These are phyloP conservation scores for Cherax destructor DNA, from an alignment of 1,140 invertebrate species.

Conservation along the genomic window DNA sequence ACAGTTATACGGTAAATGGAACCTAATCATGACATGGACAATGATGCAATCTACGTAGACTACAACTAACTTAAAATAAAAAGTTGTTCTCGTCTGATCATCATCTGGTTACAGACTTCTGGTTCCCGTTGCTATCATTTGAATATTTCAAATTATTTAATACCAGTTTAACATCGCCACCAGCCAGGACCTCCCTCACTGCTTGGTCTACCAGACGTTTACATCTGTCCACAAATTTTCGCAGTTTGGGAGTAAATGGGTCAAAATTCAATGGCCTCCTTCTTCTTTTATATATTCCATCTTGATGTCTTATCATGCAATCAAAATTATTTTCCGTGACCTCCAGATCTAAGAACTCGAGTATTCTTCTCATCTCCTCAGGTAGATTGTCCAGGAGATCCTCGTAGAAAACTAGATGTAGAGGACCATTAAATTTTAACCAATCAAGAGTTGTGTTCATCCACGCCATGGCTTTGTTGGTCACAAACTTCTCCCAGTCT, in stretches of 20 bases:
- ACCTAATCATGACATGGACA: background rate
- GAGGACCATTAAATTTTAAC: conserved; percentile 83
- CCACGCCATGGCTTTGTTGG: conserved; percentile 82
- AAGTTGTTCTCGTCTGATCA: conserved; percentile 12
- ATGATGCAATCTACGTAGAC: background rate
- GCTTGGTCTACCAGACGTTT: conserved; percentile 60
- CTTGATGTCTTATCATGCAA: conserved; percentile 75
- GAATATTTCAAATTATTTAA: conserved; percentile 39
- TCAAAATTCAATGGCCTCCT: conserved; percentile 82
- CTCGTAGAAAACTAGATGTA: conserved; percentile 84
- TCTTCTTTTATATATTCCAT: conserved; percentile 84
- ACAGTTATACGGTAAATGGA: background rate
- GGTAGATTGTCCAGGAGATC: conserved; percentile 81
- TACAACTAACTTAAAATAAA: background rate
- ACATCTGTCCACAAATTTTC: conserved; percentile 73
- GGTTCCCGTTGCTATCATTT: conserved; percentile 19
- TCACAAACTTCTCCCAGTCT: conserved; percentile 85
- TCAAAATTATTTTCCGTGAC: conserved; percentile 72
- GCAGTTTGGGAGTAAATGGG: conserved; percentile 81
- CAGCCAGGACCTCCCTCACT: conserved; percentile 57
- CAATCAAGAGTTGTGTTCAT: conserved; percentile 82
- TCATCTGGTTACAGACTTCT: conserved; percentile 44
- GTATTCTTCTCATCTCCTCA: conserved; percentile 78
- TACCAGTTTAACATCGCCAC: conserved; percentile 50
- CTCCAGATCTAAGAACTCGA: conserved; percentile 79